Evolutionary conservation across 2,113 vertebrate genomes (phyloP).

Genomic region (Trinectes maculatus): DNA sequence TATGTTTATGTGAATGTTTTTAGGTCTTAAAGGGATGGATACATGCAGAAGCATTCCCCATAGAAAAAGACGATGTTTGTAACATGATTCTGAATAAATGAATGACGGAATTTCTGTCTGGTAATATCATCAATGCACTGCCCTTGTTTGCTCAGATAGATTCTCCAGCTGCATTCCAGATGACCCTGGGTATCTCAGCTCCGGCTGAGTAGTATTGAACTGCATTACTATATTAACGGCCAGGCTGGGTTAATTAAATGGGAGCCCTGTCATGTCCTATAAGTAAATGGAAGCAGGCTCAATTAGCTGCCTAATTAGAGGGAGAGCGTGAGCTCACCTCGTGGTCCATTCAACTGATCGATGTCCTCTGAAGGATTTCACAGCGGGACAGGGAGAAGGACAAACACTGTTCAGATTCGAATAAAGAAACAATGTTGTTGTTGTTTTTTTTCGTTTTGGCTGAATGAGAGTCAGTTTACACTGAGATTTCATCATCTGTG

Average conservation of each 20-base stretch:
- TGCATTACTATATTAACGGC: conserved; percentile 47
- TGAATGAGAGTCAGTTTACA: too few species aligned
- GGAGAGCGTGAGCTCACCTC: conserved; percentile 58
- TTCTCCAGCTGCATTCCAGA: not conserved
- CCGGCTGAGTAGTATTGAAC: conserved; percentile 23
- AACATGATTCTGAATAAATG: not conserved
- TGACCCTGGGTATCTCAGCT: conserved; percentile 5
- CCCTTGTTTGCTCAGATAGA: not conserved
- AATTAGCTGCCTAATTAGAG: conserved; percentile 73
- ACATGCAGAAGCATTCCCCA: not conserved
- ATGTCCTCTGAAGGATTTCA: conserved; percentile 50
- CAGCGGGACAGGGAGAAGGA: conserved; percentile 24
- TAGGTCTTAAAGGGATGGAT: conserved; percentile 3
- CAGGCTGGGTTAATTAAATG: conserved; percentile 70
- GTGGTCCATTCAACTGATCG: conserved; percentile 56
- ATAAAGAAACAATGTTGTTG: not conserved
- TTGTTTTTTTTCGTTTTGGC: too few species aligned
- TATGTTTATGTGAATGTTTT: conserved; percentile 4
- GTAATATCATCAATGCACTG: not conserved
- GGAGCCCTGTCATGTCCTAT: conserved; percentile 54
- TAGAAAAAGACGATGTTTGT: not conserved
- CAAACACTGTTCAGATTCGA: conserved; percentile 23
- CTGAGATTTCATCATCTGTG: too few species aligned
- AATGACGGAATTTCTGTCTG: not conserved
- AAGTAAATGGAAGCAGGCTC: conserved; percentile 59